These are phyloP conservation scores for Apantesis nais DNA, from an alignment of 2,888 invertebrate genomes.

Conservation along the genomic window DNA sequence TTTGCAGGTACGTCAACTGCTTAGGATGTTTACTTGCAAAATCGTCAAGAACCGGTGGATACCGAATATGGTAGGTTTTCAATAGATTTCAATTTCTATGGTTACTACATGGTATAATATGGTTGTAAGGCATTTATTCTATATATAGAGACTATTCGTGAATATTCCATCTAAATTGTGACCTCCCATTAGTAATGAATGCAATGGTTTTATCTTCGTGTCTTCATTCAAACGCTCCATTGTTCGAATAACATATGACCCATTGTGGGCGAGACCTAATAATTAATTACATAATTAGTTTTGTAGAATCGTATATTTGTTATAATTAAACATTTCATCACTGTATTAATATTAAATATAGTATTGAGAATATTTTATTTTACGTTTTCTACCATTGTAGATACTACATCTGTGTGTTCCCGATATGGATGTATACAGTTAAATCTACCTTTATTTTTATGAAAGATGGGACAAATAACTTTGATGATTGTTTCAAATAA, in stretches of 20 bases:
- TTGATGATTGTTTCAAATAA: not conserved
- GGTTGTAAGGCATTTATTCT: not conserved
- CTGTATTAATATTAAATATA: too few species aligned
- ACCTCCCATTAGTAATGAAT: constrained; percentile 28
- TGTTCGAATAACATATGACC: constrained; percentile 51
- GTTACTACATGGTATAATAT: not conserved
- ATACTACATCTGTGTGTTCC: not conserved
- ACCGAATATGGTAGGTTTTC: not conserved
- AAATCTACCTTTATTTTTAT: not conserved
- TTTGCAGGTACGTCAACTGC: constrained; percentile 42
- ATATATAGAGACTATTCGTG: too few species aligned
- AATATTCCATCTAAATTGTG: not conserved
- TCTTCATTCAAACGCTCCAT: constrained; percentile 40
- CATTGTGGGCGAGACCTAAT: constrained; percentile 45
- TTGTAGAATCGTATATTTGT: constrained; percentile 29
- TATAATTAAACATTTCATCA: constrained; percentile 24
- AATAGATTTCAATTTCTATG: not conserved
- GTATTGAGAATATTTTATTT: constrained; percentile 18
- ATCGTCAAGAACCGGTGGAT: not conserved
- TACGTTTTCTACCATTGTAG: constrained; percentile 17
- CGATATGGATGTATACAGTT: not conserved
- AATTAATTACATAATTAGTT: constrained; percentile 50
- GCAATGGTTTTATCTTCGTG: constrained; percentile 25
- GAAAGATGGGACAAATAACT: not conserved
- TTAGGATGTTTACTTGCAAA: not conserved